Percentiles rank a stretch among this genome's conserved stretches.
These are phyloP conservation scores for Cyphomyrus discorhynchus DNA, from an alignment of 2,113 vertebrate genomes.

Conservation along the genomic window DNA sequence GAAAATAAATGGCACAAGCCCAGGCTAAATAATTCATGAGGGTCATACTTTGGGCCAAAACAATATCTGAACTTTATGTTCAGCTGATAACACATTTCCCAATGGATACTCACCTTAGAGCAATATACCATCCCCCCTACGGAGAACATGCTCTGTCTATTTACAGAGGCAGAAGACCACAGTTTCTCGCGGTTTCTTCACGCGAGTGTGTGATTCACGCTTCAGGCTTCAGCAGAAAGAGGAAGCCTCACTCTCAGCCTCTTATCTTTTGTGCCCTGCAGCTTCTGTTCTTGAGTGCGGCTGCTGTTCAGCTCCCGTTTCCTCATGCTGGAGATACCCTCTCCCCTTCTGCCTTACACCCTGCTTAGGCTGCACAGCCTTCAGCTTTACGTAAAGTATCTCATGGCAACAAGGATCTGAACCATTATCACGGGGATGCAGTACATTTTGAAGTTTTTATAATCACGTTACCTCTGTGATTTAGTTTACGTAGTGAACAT, in stretches of 20 bases:
- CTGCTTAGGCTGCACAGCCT: conserved; percentile 17
- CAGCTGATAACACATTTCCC: background rate
- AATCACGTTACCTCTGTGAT: background rate
- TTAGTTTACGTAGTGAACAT: background rate
- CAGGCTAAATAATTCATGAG: background rate
- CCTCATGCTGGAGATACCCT: conserved; percentile 26
- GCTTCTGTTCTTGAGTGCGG: conserved; percentile 26
- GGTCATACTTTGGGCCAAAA: background rate
- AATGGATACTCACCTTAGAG: background rate
- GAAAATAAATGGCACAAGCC: background rate
- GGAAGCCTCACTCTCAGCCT: background rate
- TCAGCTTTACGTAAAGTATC: conserved; percentile 35
- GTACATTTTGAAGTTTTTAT: background rate
- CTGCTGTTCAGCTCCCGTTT: conserved; percentile 26
- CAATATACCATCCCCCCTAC: background rate
- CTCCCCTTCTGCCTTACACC: conserved; percentile 33
- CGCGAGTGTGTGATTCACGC: background rate
- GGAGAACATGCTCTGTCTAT: background rate
- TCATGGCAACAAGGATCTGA: background rate
- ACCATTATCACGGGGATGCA: background rate
- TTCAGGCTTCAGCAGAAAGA: background rate
- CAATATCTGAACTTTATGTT: background rate
- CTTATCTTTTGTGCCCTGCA: conserved; percentile 18
- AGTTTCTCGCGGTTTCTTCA: background rate
- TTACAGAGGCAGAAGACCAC: background rate